These are phyloP conservation scores for Erinaceus europaeus DNA, from an alignment of 2,113 vertebrate species.

Conservation along the genomic window DNA sequence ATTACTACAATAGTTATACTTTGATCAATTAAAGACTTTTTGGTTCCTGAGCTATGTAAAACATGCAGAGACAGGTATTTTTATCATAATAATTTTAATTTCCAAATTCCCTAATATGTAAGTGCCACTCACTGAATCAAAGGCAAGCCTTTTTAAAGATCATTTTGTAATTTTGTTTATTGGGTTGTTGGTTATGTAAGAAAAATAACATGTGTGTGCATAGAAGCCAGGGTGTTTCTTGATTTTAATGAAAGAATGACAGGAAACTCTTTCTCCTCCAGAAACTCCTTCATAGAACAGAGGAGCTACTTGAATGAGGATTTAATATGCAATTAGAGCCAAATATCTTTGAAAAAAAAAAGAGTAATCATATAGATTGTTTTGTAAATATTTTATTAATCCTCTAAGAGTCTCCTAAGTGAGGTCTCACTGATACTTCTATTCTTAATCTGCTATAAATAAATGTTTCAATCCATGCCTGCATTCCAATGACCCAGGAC, in stretches of 20 bases:
- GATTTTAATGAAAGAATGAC: slow-evolving; percentile 34
- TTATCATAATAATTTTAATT: background rate
- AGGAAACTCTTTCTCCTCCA: slow-evolving; percentile 33
- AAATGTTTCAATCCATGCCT: slow-evolving; percentile 62
- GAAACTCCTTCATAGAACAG: slow-evolving; percentile 50
- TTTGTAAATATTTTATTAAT: slow-evolving; percentile 67
- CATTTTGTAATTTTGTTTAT: slow-evolving; percentile 2
- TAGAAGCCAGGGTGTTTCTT: background rate
- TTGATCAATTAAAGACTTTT: background rate
- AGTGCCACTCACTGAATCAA: background rate
- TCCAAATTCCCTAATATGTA: background rate
- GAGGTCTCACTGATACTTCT: slow-evolving; percentile 40
- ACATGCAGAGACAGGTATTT: slow-evolving; percentile 22
- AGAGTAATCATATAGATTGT: slow-evolving; percentile 27
- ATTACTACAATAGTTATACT: background rate
- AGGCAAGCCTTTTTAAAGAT: background rate
- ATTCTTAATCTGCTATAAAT: slow-evolving; percentile 67
- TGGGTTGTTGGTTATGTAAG: background rate
- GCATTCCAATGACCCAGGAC: slow-evolving; percentile 47
- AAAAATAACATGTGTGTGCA: background rate
- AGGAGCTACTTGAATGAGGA: slow-evolving; percentile 33
- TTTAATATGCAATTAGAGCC: slow-evolving; percentile 16
- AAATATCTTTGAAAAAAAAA: slow-evolving; percentile 70
- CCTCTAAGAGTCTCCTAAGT: slow-evolving; percentile 45
- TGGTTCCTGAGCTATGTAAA: background rate